Base-by-base conservation (phyloP, 2,888 invertebrate species). In the Mythimna lalbum region DNA sequence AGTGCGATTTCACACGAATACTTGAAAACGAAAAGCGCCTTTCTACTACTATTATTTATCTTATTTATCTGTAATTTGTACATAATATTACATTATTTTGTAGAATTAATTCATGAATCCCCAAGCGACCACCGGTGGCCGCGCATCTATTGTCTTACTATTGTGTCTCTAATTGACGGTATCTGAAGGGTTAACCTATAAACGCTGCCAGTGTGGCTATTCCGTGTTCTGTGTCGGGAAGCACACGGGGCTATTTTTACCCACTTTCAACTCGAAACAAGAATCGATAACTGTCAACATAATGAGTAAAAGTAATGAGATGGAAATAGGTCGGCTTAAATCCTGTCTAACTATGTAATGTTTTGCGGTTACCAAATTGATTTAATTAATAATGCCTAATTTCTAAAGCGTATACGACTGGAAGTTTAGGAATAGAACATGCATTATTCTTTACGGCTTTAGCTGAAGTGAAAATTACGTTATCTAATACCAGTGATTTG, bases 291-390 rank as follows among this genome's bases (percentile, higher is more conserved):
- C 59, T 69, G 74, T 74, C 69, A 43, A 49, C 27, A 5, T 36
- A 69, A 66, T 69, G 63, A 49, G 59, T 56, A 66, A 47, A 52
- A 56, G 56, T 78, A 74, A 78, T 73, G 69, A 74, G 52, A 57
- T 43, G 2, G 27, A 53, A 63, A 78, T 78, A 63, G 52, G 12
- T 27, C 21, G 33, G 10, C 31, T 31, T 60, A 10, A n/a, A 65
- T 55, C 31, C 19, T n/a, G 4, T 33, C n/a, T 21, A 6, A 36
- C 33, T 14, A 6, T 57, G 57, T 36, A n/a, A 21, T 36, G 17
- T 57, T 21, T 21, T 33, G 56, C 33, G 56, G 36, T 14, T 36
- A 21, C 21, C 6, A 14, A 57, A 57, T 36, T 21, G 12, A 21
- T 47, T 17, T 9, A 50, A 50, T 63, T 36, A 50, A 52, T 52